A percentile compares a stretch with the other conserved stretches of the same genome.
These are phyloP conservation scores for Drosophila serrata DNA, from an alignment of 1,140 invertebrate genomes.

Conservation along the genomic window DNA sequence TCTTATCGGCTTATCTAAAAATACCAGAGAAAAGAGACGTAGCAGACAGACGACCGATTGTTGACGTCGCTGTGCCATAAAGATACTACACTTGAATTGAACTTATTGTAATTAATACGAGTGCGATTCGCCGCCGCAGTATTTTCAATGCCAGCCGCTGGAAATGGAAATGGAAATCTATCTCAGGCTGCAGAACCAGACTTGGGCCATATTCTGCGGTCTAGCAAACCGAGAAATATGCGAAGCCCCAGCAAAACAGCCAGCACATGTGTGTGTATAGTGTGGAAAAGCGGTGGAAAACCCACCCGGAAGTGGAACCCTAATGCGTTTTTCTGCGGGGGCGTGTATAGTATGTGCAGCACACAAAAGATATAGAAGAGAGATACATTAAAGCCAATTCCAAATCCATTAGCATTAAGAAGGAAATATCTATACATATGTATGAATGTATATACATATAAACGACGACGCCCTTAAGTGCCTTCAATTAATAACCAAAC, in stretches of 20 bases:
- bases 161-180: slow-evolving; percentile 49
- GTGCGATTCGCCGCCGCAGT: slow-evolving; percentile 19
- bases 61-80: slow-evolving; percentile 37
- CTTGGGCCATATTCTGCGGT: slow-evolving; percentile 63
- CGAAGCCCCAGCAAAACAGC: slow-evolving; percentile 64
- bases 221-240: slow-evolving; percentile 59
- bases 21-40: slow-evolving; percentile 47
- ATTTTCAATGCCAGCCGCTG: slow-evolving; percentile 47
- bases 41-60: slow-evolving; percentile 44
- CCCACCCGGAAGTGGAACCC: slow-evolving; percentile 62
- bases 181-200: slow-evolving; percentile 42
- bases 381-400: slow-evolving; percentile 68
- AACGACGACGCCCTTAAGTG: slow-evolving; percentile 57
- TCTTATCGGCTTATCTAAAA: slow-evolving; percentile 73
- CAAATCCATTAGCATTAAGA: slow-evolving; percentile 64
- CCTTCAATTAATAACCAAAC: slow-evolving; percentile 68
- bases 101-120: slow-evolving; percentile 73
- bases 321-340: slow-evolving; percentile 58
- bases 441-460: not conserved
- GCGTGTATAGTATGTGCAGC: slow-evolving; percentile 14
- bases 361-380: slow-evolving; percentile 50
- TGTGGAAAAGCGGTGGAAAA: slow-evolving; percentile 50
- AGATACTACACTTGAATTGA: slow-evolving; percentile 72
- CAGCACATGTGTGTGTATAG: slow-evolving; percentile 1
- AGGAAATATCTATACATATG: not conserved